phyloP scores from a whole-genome alignment of 2,797 vertebrate species.

The Amphiprion clarkii region DNA sequence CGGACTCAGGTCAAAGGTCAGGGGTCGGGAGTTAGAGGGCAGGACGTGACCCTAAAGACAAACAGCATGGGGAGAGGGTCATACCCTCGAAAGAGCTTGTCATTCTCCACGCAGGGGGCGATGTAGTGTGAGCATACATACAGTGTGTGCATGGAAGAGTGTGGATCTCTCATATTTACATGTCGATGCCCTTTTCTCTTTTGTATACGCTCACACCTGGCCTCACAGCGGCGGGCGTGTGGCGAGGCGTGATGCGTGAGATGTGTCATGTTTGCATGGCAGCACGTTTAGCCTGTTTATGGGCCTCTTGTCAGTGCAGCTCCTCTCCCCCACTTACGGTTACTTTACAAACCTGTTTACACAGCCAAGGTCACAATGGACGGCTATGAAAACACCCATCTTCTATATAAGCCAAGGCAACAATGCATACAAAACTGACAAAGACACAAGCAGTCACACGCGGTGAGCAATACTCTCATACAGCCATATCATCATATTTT shows the following conservation, averaged over 20 bases:
- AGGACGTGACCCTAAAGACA: slow-evolving; percentile 79
- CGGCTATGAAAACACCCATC: slow-evolving; percentile 76
- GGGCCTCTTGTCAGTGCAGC: slow-evolving; percentile 66
- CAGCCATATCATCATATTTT: slow-evolving; percentile 73
- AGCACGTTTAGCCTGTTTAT: slow-evolving; percentile 78
- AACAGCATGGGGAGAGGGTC: slow-evolving; percentile 77
- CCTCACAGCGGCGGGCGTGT: slow-evolving; percentile 22
- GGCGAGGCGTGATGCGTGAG: slow-evolving; percentile 44
- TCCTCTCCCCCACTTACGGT: slow-evolving; percentile 69
- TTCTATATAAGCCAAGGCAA: slow-evolving; percentile 74
- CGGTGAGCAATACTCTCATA: slow-evolving; percentile 54
- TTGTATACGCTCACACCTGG: slow-evolving; percentile 38
- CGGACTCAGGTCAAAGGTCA: slow-evolving; percentile 69
- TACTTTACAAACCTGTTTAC: slow-evolving; percentile 77
- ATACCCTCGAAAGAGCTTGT: slow-evolving; percentile 75
- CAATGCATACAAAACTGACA: slow-evolving; percentile 67
- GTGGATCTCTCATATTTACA: slow-evolving; percentile 48
- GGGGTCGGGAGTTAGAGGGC: slow-evolving; percentile 74
- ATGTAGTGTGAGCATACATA: slow-evolving; percentile 57
- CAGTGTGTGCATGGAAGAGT: slow-evolving; percentile 41
- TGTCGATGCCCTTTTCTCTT: slow-evolving; percentile 36
- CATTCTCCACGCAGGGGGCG: slow-evolving; percentile 77
- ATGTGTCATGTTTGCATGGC: slow-evolving; percentile 74
- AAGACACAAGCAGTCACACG: slow-evolving; percentile 68
- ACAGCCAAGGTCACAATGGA: slow-evolving; percentile 77